Evolutionary conservation across 2,113 vertebrate genomes (phyloP), one percentile per base, ranked within the genome.

Genomic region (Echinops telfairi): DNA sequence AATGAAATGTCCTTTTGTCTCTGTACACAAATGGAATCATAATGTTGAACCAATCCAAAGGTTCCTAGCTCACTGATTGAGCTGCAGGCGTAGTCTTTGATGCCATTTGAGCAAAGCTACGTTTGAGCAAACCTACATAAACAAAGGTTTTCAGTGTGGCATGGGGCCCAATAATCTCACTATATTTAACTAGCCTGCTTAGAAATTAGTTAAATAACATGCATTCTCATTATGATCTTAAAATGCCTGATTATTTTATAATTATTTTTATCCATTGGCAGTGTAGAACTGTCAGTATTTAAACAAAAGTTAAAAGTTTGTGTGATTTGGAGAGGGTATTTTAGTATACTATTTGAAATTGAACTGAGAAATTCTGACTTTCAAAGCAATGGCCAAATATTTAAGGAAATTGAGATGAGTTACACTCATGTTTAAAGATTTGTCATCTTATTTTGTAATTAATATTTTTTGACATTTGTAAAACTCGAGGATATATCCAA

Each of bases 201-300:
- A 87, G 43, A 1, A 85, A 73, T 62, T 38, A 78, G 12, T 47
- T 85, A 68, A 94, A 58, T 62, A 25, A 57, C 12, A 53, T 53
- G 36, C 23, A 78, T 57, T 89, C 73, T 2, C 5, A 58, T 58
- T 83, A 77, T 23, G 0, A 62, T 71, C 1, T 77, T 86, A 85
- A 95, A 19, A 91, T 47, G 66, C 1, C 4, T 25, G 75, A 89
- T 5, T 84, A 29, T 89, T 77, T 89, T 82, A 81, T 22, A 83
- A 83, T 90, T 88, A 75, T 79, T 83, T 94, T 38, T 76, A 33
- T 27, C 12, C 31, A 76, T 25, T 76, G 31, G 29, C 4, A 92
- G 29, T 90, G 14, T 88, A 6, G 27, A 93, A 66, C 88, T 95
- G 47, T 29, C 47, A 90, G 29, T 12, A 79, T 88, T 94, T 58